phyloP scores from a whole-genome alignment of 1,140 invertebrate species.

The Polypedilum vanderplanki region DNA sequence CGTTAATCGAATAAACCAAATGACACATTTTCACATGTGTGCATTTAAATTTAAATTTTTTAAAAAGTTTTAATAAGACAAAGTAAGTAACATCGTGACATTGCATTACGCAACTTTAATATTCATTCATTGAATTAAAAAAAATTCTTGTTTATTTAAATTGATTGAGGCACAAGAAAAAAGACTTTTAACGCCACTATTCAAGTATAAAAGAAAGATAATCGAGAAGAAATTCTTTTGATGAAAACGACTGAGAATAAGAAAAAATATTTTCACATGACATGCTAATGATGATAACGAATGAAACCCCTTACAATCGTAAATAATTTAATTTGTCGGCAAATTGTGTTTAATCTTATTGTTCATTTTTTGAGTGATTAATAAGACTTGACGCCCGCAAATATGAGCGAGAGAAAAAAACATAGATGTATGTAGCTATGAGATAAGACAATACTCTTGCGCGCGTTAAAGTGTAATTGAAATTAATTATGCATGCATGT shows the following conservation, averaged over 20 bases:
- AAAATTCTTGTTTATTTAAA: too few relatives aligned
- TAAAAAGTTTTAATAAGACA: background rate
- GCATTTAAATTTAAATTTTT: background rate
- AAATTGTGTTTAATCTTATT: conserved; percentile 5
- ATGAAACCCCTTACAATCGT: background rate
- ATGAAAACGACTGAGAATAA: background rate
- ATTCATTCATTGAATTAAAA: too few relatives aligned
- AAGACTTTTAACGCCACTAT: background rate
- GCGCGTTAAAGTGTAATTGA: conserved; percentile 9
- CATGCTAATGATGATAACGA: conserved; percentile 12
- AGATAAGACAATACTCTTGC: background rate
- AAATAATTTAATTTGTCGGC: conserved; percentile 19
- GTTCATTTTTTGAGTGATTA: background rate
- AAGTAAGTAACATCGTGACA: too few relatives aligned
- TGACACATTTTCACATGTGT: conserved; percentile 8
- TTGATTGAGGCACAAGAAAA: too few relatives aligned
- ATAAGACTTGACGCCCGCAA: conserved; percentile 16
- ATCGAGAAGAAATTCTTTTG: background rate
- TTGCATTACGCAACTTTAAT: too few relatives aligned
- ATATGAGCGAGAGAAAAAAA: background rate
- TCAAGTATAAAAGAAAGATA: background rate
- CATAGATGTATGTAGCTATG: background rate
- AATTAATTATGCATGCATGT: conserved; percentile 19
- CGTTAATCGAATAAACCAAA: conserved; percentile 3
- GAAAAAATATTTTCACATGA: conserved; percentile 4